Conservation (phyloP, 2,113 vertebrate genomes). For the Mohoua ochrocephala region DNA sequence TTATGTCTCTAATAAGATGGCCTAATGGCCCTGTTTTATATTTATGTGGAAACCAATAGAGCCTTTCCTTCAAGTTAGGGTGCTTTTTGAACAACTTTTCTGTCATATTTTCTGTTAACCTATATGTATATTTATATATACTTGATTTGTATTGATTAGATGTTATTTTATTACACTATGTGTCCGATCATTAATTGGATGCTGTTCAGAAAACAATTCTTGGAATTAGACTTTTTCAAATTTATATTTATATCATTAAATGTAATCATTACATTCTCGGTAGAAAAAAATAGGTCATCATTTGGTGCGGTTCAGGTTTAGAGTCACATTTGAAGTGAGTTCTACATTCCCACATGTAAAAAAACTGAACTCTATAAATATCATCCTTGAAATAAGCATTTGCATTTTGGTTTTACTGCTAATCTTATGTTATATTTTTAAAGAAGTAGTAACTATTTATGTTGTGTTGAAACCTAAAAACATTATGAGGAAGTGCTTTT, state of each 20-base stretch:
- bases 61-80: not conserved
- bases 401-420: not conserved
- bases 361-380: not conserved
- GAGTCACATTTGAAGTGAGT: not conserved
- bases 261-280: not conserved
- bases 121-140: not conserved
- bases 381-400: not conserved
- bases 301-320: not conserved
- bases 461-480: not conserved
- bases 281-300: not conserved
- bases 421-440: not conserved
- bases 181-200: not conserved
- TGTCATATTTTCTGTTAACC: not conserved
- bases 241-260: not conserved
- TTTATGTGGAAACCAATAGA: not conserved
- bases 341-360: not conserved
- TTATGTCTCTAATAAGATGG: not conserved
- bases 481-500: not conserved
- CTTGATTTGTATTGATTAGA: not conserved
- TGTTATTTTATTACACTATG: not conserved
- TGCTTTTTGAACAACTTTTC: not conserved
- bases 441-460: not conserved
- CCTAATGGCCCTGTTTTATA: not conserved
- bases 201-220: not conserved
- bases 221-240: not conserved